Percentiles rank a stretch among this genome's conserved stretches.
Conservation (phyloP, 1,140 invertebrate species). For the Zophobas morio region DNA sequence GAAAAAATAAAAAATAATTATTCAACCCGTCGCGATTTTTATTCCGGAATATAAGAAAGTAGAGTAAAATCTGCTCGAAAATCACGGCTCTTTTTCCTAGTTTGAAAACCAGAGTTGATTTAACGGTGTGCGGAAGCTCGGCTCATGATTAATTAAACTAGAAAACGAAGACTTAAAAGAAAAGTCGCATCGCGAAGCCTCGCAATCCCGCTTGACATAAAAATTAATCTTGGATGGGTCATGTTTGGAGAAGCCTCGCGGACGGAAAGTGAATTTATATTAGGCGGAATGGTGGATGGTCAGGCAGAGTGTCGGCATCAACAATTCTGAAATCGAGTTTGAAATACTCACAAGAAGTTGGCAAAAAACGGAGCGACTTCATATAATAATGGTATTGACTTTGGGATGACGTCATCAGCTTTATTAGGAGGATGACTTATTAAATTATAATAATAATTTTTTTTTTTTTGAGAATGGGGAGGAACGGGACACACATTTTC, state of each 20-base stretch:
- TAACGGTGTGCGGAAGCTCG: neutral
- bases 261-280: neutral
- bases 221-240: slow-evolving; percentile 12
- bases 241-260: neutral
- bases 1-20: slow-evolving; percentile 41
- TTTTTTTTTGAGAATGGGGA: too few species aligned
- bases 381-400: too few species aligned
- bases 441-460: too few species aligned
- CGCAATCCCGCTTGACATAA: slow-evolving; percentile 3
- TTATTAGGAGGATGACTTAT: too few species aligned
- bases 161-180: neutral
- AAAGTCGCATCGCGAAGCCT: neutral
- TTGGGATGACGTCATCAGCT: too few species aligned
- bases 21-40: slow-evolving; percentile 18
- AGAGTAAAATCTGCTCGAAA: neutral
- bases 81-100: neutral
- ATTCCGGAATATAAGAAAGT: slow-evolving; percentile 20
- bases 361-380: too few species aligned
- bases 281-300: neutral
- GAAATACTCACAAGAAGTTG: too few species aligned
- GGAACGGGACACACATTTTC: too few species aligned
- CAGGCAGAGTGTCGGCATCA: neutral
- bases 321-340: too few species aligned
- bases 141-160: neutral
- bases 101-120: neutral